Conservation (phyloP, 2,797 vertebrate species). For the Caiman crocodilus region DNA sequence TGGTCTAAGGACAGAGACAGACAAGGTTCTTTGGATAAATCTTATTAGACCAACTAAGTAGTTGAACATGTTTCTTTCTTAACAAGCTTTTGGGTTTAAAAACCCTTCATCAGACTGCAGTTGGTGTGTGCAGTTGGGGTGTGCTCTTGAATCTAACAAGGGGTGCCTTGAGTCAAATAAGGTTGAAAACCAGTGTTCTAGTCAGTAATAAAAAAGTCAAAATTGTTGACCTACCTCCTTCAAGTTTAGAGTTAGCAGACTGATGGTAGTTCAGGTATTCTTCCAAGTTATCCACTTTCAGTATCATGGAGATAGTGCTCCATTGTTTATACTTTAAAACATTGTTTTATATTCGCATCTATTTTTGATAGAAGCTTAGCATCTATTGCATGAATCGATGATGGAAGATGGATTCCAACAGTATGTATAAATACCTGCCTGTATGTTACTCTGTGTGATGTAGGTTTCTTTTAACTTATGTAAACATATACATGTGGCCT, state of each 20-base stretch:
- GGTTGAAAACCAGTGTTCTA: background rate
- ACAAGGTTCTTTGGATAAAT: no score
- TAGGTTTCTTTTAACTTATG: background rate
- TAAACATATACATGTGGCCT: background rate
- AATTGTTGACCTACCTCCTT: background rate
- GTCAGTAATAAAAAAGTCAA: background rate
- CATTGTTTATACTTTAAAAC: background rate
- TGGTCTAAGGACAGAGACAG: no score
- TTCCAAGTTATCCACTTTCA: background rate
- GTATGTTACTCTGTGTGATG: background rate
- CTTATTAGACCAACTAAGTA: no score
- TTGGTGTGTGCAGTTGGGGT: no score
- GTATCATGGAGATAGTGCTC: background rate
- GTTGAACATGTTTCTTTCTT: no score
- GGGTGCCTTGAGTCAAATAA: background rate
- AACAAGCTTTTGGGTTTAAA: no score
- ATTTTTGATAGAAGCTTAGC: background rate
- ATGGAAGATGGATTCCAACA: background rate
- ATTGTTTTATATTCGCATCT: background rate
- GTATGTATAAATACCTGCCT: no score
- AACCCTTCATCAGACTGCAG: no score
- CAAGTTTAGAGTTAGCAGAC: background rate
- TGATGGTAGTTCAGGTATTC: background rate
- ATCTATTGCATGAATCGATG: background rate
- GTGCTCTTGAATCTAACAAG: no score